Evolutionary conservation across 2,113 vertebrate species (phyloP).

Genomic region (Ictidomys tridecemlineatus): DNA sequence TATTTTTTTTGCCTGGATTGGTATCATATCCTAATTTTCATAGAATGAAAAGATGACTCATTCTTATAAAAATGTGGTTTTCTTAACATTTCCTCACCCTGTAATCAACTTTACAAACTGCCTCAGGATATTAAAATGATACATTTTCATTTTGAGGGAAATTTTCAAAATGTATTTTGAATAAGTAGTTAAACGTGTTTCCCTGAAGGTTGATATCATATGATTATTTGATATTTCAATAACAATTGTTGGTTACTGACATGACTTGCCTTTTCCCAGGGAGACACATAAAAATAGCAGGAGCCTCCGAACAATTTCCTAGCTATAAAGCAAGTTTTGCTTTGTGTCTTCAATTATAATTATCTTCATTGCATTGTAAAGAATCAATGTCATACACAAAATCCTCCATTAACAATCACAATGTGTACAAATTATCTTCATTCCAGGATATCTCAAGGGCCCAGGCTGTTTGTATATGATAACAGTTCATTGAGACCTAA

Average conservation of each 20-base stretch:
- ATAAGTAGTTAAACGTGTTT: constrained; percentile 33
- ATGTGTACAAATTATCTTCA: constrained; percentile 31
- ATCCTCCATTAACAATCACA: constrained; percentile 49
- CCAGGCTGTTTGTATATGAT: constrained; percentile 51
- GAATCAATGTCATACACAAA: constrained; percentile 52
- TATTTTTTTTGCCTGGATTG: neutral
- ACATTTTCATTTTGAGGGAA: neutral
- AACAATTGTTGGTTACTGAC: constrained; percentile 52
- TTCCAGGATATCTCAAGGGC: constrained; percentile 60
- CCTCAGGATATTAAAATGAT: constrained; percentile 38
- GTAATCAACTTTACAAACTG: constrained; percentile 40
- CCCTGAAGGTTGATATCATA: constrained; percentile 47
- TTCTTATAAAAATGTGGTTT: neutral
- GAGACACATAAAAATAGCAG: neutral
- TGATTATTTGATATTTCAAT: constrained; percentile 53
- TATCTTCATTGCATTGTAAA: constrained; percentile 49
- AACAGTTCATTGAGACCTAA: constrained; percentile 19
- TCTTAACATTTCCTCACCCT: neutral
- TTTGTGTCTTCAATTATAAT: constrained; percentile 33
- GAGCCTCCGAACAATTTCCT: constrained; percentile 38
- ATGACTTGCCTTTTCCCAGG: neutral
- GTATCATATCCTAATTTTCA: neutral
- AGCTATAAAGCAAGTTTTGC: neutral
- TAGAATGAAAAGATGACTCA: neutral
- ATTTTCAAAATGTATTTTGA: constrained; percentile 50